phyloP scores from a whole-genome alignment of 2,113 vertebrate species.

The Castor canadensis region DNA sequence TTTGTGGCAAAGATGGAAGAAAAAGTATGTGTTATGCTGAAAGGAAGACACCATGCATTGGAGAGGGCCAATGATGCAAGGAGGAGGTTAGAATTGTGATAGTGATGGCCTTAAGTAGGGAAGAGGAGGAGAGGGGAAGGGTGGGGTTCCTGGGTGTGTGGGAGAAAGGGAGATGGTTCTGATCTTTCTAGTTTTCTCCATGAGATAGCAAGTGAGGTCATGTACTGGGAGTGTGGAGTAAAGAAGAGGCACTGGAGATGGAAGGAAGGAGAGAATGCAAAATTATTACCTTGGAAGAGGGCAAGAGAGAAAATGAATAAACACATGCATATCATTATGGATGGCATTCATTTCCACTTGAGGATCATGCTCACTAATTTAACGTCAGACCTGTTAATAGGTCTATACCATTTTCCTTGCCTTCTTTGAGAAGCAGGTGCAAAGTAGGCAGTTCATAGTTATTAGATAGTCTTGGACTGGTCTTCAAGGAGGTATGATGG shows the following conservation, averaged over 20 bases:
- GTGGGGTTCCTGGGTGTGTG: fast-evolving
- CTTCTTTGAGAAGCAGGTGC: neutral
- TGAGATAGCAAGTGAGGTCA: neutral
- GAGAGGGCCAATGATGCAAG: too few species aligned
- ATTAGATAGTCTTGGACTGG: neutral
- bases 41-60: neutral
- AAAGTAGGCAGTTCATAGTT: too few species aligned
- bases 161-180: fast-evolving
- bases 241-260: neutral
- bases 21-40: neutral
- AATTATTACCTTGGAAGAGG: neutral
- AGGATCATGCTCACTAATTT: neutral
- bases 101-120: neutral
- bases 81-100: too few species aligned
- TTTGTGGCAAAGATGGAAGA: neutral
- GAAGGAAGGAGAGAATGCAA: neutral
- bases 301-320: neutral
- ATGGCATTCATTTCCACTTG: too few species aligned
- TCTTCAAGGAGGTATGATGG: neutral
- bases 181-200: neutral
- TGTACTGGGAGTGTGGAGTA: neutral
- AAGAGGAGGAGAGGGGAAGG: too few species aligned
- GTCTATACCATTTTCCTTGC: neutral
- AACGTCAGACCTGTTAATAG: neutral
- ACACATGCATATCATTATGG: neutral